These are phyloP conservation scores for Zaprionus kolodkinae DNA, from an alignment of 1,140 invertebrate genomes.

Conservation along the genomic window DNA sequence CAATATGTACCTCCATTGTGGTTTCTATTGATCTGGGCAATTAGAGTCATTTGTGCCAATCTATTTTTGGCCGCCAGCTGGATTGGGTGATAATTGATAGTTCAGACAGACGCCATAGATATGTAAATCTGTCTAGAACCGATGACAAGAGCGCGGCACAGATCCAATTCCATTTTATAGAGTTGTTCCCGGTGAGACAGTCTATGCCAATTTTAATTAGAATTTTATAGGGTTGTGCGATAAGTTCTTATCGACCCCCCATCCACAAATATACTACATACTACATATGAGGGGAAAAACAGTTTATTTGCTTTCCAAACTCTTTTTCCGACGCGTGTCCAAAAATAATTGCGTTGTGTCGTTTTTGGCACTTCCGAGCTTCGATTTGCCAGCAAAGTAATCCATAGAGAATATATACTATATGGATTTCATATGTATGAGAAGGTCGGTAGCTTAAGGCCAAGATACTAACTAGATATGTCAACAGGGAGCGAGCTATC, in stretches of 20 bases:
- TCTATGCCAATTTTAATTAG: background rate
- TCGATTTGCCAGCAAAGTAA: background rate
- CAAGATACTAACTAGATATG: slow-evolving; percentile 15
- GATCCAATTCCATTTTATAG: slow-evolving; percentile 7
- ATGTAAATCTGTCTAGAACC: background rate
- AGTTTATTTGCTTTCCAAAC: slow-evolving; percentile 8
- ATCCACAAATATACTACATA: too few relatives aligned
- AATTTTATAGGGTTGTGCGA: slow-evolving; percentile 6
- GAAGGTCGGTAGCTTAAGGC: slow-evolving; percentile 7
- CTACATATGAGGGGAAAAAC: background rate
- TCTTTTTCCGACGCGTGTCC: slow-evolving; percentile 19
- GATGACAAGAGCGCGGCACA: too few relatives aligned
- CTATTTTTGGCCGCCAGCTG: slow-evolving; percentile 23
- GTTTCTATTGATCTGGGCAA: slow-evolving; percentile 21
- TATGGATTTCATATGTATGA: background rate
- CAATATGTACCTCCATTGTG: background rate
- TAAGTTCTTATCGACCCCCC: slow-evolving; percentile 4
- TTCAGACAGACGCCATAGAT: background rate
- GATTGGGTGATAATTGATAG: slow-evolving; percentile 32
- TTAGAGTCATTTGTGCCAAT: slow-evolving; percentile 14
- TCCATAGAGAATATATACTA: background rate
- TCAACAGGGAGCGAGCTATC: background rate
- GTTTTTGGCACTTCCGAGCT: slow-evolving; percentile 39
- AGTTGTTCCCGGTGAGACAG: background rate
- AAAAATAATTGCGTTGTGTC: slow-evolving; percentile 24